Percentiles rank a stretch among this genome's conserved stretches.
These are phyloP conservation scores for Crocallis elinguaria DNA, from an alignment of 2,888 invertebrate genomes.

Conservation along the genomic window DNA sequence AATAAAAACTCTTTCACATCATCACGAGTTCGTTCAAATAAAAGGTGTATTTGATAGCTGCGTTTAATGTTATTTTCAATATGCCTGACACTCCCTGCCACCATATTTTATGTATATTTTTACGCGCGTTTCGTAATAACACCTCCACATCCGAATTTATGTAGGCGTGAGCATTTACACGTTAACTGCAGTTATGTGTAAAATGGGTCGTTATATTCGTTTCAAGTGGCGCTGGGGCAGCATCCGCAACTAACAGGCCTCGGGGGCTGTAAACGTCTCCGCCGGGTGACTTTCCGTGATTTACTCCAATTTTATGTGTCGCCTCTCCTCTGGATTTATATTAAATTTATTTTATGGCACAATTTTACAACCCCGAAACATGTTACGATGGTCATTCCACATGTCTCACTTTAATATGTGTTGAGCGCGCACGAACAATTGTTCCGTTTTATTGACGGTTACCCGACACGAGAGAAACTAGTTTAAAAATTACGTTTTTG, in stretches of 20 bases:
- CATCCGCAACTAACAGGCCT: constrained; percentile 77
- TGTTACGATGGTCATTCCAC: constrained; percentile 66
- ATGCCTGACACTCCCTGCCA: constrained; percentile 21
- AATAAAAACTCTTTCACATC: not conserved
- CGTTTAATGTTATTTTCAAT: constrained; percentile 29
- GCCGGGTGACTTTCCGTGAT: constrained; percentile 81
- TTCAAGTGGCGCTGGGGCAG: constrained; percentile 64
- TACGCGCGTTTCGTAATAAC: constrained; percentile 24
- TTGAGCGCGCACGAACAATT: constrained; percentile 36
- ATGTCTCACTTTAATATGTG: constrained; percentile 54
- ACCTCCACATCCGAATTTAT: constrained; percentile 34
- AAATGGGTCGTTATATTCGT: constrained; percentile 68
- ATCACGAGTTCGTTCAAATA: constrained; percentile 7
- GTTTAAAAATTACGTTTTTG: constrained; percentile 23
- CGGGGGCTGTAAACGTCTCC: constrained; percentile 79
- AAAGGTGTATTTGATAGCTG: constrained; percentile 13
- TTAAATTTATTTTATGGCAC: constrained; percentile 80
- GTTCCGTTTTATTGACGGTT: constrained; percentile 27
- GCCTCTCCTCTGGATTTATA: constrained; percentile 76
- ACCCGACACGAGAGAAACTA: constrained; percentile 12
- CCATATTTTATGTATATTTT: constrained; percentile 28
- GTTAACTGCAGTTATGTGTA: constrained; percentile 55
- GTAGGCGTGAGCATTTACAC: constrained; percentile 41
- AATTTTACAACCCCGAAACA: constrained; percentile 76
- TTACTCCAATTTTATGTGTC: constrained; percentile 83